Conservation (phyloP, 2,888 invertebrate species). For the Euzophera pinguis region DNA sequence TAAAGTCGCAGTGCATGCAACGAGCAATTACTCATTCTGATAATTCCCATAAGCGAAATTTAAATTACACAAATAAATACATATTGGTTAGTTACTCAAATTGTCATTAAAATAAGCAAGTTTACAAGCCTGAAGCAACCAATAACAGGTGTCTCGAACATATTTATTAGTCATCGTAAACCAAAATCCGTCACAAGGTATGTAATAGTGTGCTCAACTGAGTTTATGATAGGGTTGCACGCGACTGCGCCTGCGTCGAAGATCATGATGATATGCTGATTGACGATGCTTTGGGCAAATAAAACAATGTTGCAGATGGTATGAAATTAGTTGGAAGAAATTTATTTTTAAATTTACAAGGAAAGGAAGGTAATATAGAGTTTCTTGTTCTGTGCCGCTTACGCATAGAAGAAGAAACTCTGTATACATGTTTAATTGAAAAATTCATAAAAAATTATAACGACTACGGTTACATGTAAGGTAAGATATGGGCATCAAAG, state of each 20-base stretch:
- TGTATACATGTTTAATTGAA: no score
- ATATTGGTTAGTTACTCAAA: not conserved
- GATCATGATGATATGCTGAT: not conserved
- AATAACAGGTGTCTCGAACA: constrained; percentile 3
- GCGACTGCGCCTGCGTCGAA: constrained; percentile 1
- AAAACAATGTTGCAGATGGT: not conserved
- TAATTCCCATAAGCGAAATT: no score
- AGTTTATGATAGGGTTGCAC: not conserved
- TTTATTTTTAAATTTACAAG: no score
- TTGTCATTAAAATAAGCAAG: not conserved
- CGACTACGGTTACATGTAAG: no score
- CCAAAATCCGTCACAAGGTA: not conserved
- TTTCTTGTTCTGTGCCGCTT: no score
- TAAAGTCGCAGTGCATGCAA: no score
- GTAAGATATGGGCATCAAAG: no score
- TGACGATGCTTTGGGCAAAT: not conserved
- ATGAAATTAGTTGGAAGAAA: not conserved
- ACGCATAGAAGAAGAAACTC: no score
- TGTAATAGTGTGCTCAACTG: constrained; percentile 1
- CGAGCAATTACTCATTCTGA: no score
- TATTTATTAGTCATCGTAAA: constrained; percentile 5
- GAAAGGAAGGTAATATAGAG: no score
- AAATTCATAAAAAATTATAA: no score
- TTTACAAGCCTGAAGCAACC: not conserved
- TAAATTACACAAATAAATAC: no score